Percentiles rank a stretch among this genome's conserved stretches.
Conservation (phyloP, 2,797 vertebrate genomes). For the Mormyrus hasselquistii region DNA sequence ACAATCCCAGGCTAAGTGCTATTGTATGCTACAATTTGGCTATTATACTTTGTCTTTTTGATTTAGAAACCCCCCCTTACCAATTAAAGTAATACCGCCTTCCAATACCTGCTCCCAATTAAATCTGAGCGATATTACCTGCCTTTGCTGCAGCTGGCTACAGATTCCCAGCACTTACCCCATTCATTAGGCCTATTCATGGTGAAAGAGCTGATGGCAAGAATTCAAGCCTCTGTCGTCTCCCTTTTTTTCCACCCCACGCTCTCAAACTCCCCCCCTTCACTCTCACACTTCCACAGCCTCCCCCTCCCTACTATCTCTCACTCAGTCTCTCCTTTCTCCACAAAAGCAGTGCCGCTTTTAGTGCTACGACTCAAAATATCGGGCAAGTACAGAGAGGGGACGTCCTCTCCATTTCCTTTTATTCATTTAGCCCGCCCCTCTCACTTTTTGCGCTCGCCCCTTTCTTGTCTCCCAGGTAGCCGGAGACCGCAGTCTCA, state of each 20-base stretch:
- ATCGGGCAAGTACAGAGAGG: conserved; percentile 57
- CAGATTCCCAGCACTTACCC: conserved; percentile 80
- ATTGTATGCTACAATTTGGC: conserved; percentile 77
- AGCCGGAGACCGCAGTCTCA: not conserved
- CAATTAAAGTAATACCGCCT: conserved; percentile 97
- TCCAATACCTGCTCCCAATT: conserved; percentile 94
- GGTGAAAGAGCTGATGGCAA: conserved; percentile 70
- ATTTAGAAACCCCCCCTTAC: conserved; percentile 71
- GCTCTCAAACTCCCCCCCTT: not conserved
- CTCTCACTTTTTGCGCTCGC: not conserved
- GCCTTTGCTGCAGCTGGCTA: conserved; percentile 86
- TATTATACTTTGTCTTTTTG: conserved; percentile 23
- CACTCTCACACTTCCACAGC: conserved; percentile 2
- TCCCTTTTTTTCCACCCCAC: not conserved
- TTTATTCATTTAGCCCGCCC: not conserved
- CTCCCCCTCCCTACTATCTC: not conserved
- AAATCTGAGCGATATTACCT: conserved; percentile 96
- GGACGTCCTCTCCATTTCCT: conserved; percentile 58
- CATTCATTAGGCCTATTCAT: conserved; percentile 98
- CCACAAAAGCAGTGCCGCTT: not conserved
- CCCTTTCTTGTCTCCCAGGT: conserved; percentile 1
- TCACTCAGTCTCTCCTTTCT: conserved; percentile 27
- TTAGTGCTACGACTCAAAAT: conserved; percentile 42
- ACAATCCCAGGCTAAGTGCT: conserved; percentile 84
- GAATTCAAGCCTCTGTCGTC: conserved; percentile 69